Evolutionary conservation across 2,888 invertebrate species (phyloP).

Genomic region (Rhagonycha lutea): DNA sequence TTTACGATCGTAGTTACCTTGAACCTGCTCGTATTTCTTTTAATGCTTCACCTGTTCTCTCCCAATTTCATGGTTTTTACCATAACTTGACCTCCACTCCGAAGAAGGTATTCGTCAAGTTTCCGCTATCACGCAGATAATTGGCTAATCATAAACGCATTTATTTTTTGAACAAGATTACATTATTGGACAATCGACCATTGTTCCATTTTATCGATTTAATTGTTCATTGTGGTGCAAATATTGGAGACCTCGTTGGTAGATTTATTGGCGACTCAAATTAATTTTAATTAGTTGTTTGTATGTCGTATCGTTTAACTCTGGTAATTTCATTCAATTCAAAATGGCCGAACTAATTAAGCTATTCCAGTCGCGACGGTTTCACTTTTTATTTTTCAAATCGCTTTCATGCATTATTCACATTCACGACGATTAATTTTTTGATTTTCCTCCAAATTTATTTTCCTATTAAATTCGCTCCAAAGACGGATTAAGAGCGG

Average conservation of each 20-base stretch:
- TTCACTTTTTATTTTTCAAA: slow-evolving; percentile 16
- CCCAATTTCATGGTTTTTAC: not conserved
- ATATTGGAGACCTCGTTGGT: slow-evolving; percentile 23
- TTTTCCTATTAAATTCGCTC: not conserved
- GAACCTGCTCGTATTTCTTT: not conserved
- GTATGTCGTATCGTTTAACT: slow-evolving; percentile 25
- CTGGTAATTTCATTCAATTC: slow-evolving; percentile 7
- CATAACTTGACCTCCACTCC: not conserved
- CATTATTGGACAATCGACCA: not conserved
- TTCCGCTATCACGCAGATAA: not conserved
- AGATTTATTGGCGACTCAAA: slow-evolving; percentile 28
- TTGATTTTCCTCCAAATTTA: not conserved
- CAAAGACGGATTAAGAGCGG: no score
- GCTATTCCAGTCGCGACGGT: slow-evolving; percentile 30
- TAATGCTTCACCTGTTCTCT: not conserved
- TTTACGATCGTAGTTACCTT: not conserved
- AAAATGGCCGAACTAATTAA: slow-evolving; percentile 35
- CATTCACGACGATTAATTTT: slow-evolving; percentile 27
- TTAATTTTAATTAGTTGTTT: slow-evolving; percentile 32
- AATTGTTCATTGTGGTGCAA: slow-evolving; percentile 25
- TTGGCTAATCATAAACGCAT: not conserved
- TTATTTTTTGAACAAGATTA: not conserved
- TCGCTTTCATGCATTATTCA: slow-evolving; percentile 38
- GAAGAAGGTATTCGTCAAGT: not conserved
- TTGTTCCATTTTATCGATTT: slow-evolving; percentile 22